These are phyloP conservation scores for Amphiprion ocellaris DNA, from an alignment of 2,113 vertebrate species.

Conservation along the genomic window DNA sequence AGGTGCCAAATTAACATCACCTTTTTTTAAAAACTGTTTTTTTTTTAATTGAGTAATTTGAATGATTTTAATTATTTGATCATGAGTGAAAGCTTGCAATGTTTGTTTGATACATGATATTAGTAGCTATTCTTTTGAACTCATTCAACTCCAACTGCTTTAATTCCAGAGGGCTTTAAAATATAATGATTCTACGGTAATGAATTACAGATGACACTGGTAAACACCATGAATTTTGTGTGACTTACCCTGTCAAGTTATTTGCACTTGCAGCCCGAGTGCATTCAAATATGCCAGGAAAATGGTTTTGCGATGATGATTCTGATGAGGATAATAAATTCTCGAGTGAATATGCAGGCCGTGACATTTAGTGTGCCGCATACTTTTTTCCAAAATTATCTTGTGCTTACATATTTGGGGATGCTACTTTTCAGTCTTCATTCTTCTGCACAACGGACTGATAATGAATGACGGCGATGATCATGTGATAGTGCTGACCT, in stretches of 20 bases:
- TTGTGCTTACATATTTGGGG: slow-evolving; percentile 35
- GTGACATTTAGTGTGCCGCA: slow-evolving; percentile 50
- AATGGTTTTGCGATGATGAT: slow-evolving; percentile 58
- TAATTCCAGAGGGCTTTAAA: slow-evolving; percentile 18
- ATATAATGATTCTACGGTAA: slow-evolving; percentile 11
- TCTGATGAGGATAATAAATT: slow-evolving; percentile 62
- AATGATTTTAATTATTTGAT: not conserved
- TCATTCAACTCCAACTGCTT: slow-evolving; percentile 13
- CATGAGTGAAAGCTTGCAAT: not conserved
- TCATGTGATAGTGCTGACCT: slow-evolving; percentile 63
- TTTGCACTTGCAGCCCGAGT: slow-evolving; percentile 32
- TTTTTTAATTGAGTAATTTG: not conserved
- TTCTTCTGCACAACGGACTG: slow-evolving; percentile 21
- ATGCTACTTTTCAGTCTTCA: slow-evolving; percentile 16
- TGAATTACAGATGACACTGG: slow-evolving; percentile 40
- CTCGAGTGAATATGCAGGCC: slow-evolving; percentile 50
- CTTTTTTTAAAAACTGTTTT: not conserved
- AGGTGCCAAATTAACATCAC: not conserved
- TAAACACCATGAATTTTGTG: slow-evolving; percentile 39
- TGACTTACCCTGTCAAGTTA: slow-evolving; percentile 28
- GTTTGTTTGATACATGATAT: slow-evolving; percentile 8
- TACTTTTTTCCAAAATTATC: slow-evolving; percentile 20
- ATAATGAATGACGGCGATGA: slow-evolving; percentile 18
- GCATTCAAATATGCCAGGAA: slow-evolving; percentile 52
- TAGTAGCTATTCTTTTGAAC: slow-evolving; percentile 24